Evolutionary conservation across 2,888 invertebrate genomes (phyloP), one percentile per base, ranked within the genome.

Genomic region (Mythimna impura): DNA sequence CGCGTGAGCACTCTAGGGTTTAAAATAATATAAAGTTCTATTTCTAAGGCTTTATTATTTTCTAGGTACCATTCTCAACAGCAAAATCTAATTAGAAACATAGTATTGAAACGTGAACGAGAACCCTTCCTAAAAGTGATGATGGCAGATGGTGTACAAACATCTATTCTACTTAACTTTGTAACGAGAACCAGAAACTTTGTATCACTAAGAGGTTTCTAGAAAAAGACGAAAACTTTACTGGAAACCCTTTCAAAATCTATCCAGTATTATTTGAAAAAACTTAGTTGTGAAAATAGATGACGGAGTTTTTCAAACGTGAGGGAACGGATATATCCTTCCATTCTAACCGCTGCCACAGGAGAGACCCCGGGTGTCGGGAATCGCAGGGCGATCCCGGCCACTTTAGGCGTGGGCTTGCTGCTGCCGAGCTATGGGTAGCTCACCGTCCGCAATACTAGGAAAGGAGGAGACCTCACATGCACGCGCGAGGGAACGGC

Each of bases 121-220:
- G n/a, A 34, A 43, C 17, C 25, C 20, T 66, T 58, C n/a, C n/a
- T 52, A 36, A 7, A 68, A 50, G 17, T 73, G 43, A 43, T 52
- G 22, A 50, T 25, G 25, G n/a, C 34, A 17, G 7, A 10, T n/a
- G 10, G n/a, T 25, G 60, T n/a, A 14, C 4, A 14, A 20, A 50
- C 50, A 76, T 66, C 30, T 30, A 25, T 66, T 75, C 22, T 50
- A 57, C 25, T 57, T 25, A 73, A 40, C 47, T 57, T 73, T 30
- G 22, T 20, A 25, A 43, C 34, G 25, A 7, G 54, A 47, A 9
- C 47, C 34, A 10, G 50, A 22, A 67, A 67, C 43, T 73, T 76
- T 25, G 7, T 43, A 43, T 58, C n/a, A 43, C 22, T 58, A 43
- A 58, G 17, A 52, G 50, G 25, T 43, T 76, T 73, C n/a, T 17